Base-by-base conservation (phyloP, 2,888 invertebrate genomes). In the Globia sparganii region DNA sequence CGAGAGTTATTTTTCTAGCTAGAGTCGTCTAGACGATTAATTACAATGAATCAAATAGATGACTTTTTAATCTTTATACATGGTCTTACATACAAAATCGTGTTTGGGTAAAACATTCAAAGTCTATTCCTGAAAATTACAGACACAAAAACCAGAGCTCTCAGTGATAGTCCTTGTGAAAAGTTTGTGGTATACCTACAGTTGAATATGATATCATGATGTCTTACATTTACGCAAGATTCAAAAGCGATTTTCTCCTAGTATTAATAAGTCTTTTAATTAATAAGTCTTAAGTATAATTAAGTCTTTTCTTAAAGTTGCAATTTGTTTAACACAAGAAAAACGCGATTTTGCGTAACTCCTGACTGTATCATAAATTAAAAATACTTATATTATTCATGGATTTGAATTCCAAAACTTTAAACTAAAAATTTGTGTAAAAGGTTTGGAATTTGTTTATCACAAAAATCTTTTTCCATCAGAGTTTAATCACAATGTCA, bases 401-500 rank as follows among this genome's bases (percentile, higher is more conserved):
- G 53, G 53, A 8, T 25, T 28, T 67, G 25, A 21, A 5, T 25
- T 31, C 13, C 5, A 13, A 5, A 31, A 31, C 46, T 13, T 28
- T 21, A 28, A 28, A 46, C 4, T 1, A 18, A n/a, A n/a, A n/a
- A 8, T 1, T 6, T 11, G 9, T 3, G 0, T 9, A 0, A 18
- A 11, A n/a, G 9, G 1, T 11, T 40, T 5, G 28, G 18, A n/a
- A 21, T 21, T 18, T 59, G 21, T 15, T 25, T 28, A 40, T 13
- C 28, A 46, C 68, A 67, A n/a, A 79, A 79, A 46, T 61, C 21
- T 67, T 53, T 76, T 53, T 31, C 9, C 13, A 4, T 3, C 40
- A 8, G 0, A 58, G 31, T 65, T 53, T 40, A 67, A 40, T 61
- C 28, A 62, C 68, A 75, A 77, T 74, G 72, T 86, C 75, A 73